Evolutionary conservation across 2,888 invertebrate species (phyloP), one percentile per base, ranked within the genome.

Genomic region (Tanypteryx hageni): DNA sequence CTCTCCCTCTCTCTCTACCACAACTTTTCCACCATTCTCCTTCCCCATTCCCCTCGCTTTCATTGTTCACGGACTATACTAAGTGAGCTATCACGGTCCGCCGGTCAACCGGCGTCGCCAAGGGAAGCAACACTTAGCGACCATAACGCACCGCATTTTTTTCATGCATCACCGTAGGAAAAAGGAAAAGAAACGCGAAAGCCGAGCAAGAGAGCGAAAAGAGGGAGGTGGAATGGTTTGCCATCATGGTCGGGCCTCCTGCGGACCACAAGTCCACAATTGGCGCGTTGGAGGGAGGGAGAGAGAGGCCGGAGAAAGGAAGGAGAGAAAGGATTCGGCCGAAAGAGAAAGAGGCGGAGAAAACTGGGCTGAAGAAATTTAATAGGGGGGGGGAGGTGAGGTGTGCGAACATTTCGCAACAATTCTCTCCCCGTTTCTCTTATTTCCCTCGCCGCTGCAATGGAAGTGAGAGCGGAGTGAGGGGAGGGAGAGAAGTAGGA

Each of bases 281-380:
- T 68, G 68, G 68, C 22, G 5, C 10, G n/a, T 22, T 18, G 1
- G 44, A 44, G 64, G 16, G 10, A 14, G 64, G 16, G 16, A 11
- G 13, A 58, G 58, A 83, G 44, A n/a, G 58, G 84, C 18, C 58
- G 16, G 14, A 27, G 27, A 1, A 44, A 31, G 44, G 31, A 82
- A 16, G 44, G 58, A n/a, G 59, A 58, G 58, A 58, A 22, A 85
- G 85, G 58, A 27, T 22, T 59, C 58, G 14, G 59, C 27, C 5
- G 44, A 44, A 44, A 44, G 44, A 44, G 44, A 44, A 44, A 44
- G 44, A 44, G 44, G 44, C 44, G 44, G 44, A 85, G 85, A 27
- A n/a, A 85, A 85, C 58, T 85, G 27, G 85, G 85, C 85, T 85
- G 59, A 59, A 27, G 85, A 85, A 85, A 85, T 85, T 85, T 22